phyloP scores from a whole-genome alignment of 2,888 invertebrate species.

The Eurytoma californica region DNA sequence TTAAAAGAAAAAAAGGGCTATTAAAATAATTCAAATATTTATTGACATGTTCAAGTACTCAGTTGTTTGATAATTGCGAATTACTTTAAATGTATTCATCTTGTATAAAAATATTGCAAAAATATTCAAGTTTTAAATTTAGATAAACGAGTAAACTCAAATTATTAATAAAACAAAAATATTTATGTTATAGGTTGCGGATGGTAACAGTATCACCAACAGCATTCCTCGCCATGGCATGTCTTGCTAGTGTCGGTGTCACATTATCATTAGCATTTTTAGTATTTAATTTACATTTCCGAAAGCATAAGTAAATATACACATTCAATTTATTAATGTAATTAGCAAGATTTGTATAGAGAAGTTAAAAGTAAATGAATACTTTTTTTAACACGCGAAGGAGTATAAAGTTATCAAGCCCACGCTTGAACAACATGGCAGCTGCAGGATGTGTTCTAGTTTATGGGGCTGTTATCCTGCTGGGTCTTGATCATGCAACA shows the following conservation, averaged over 20 bases:
- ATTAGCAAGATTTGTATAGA: background rate
- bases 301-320: slow-evolving; percentile 85
- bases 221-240: slow-evolving; percentile 85
- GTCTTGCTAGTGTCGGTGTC: slow-evolving; percentile 85
- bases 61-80: too few relatives aligned
- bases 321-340: background rate
- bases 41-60: too few relatives aligned
- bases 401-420: slow-evolving; percentile 94
- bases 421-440: slow-evolving; percentile 93
- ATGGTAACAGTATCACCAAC: slow-evolving; percentile 87
- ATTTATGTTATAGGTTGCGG: slow-evolving; percentile 77
- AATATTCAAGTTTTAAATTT: too few relatives aligned
- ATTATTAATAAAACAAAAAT: background rate
- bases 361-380: background rate
- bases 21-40: too few relatives aligned
- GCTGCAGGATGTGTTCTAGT: slow-evolving; percentile 92
- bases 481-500: slow-evolving; percentile 90
- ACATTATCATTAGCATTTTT: slow-evolving; percentile 85
- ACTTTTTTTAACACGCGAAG: slow-evolving; percentile 74
- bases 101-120: too few relatives aligned
- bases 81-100: too few relatives aligned
- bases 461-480: slow-evolving; percentile 90
- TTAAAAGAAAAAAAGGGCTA: too few relatives aligned
- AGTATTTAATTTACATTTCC: slow-evolving; percentile 88
- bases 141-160: too few relatives aligned